phyloP scores from a whole-genome alignment of 2,797 vertebrate genomes.

The Sarcophilus harrisii region DNA sequence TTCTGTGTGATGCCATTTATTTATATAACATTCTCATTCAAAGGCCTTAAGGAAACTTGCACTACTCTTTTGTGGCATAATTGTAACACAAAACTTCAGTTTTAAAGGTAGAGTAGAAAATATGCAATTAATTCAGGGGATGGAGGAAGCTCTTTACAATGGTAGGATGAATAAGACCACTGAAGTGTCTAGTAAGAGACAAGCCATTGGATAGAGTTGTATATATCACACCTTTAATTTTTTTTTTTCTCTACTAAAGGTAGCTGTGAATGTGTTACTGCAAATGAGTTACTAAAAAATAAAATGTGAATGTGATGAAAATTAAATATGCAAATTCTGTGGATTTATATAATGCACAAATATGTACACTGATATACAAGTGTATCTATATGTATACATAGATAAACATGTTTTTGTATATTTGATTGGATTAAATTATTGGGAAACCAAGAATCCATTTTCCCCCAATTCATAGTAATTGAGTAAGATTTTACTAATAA shows the following conservation, averaged over 20 bases:
- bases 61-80: not conserved
- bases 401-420: not conserved
- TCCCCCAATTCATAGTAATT: slow-evolving; percentile 62
- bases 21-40: not conserved
- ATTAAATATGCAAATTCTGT: too few species aligned
- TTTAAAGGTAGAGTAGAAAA: not conserved
- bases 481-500: slow-evolving; percentile 59
- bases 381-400: too few species aligned
- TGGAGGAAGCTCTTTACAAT: not conserved
- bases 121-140: not conserved
- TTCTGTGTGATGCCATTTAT: not conserved
- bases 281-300: not conserved
- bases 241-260: not conserved
- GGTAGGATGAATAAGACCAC: not conserved
- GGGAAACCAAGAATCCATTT: slow-evolving; percentile 51
- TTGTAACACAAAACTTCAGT: not conserved
- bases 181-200: not conserved
- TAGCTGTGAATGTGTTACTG: not conserved
- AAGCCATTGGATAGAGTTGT: not conserved
- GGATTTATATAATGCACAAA: too few species aligned
- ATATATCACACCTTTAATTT: not conserved
- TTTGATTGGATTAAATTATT: slow-evolving; percentile 30
- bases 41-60: not conserved
- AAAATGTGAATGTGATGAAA: too few species aligned
- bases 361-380: too few species aligned